These are phyloP conservation scores for Eulithis prunata DNA, from an alignment of 2,888 invertebrate genomes.

Conservation along the genomic window DNA sequence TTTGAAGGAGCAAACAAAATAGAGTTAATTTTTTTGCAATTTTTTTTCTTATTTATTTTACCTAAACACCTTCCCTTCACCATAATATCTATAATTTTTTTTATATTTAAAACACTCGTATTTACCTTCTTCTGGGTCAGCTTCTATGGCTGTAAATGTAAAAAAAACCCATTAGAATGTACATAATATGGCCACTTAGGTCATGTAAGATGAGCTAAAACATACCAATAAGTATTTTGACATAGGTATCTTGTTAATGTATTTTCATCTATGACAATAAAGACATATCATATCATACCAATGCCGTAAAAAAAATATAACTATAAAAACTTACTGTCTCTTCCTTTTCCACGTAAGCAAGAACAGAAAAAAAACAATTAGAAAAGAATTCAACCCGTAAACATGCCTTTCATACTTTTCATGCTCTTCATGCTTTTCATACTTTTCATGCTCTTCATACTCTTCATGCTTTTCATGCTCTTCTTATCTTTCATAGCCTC, in stretches of 20 bases:
- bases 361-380: constrained; percentile 14
- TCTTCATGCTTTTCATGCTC: constrained; percentile 50
- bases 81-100: no score
- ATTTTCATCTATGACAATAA: no score
- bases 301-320: neutral
- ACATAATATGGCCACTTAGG: neutral
- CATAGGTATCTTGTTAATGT: no score
- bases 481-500: constrained; percentile 24
- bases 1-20: no score
- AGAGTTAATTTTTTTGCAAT: no score
- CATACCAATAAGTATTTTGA: no score
- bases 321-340: constrained; percentile 18
- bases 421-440: constrained; percentile 52
- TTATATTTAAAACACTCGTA: no score
- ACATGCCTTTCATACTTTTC: constrained; percentile 52
- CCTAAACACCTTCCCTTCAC: no score
- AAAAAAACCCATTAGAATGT: constrained; percentile 17
- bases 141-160: constrained; percentile 49
- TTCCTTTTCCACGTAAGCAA: constrained; percentile 22
- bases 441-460: constrained; percentile 55
- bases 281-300: no score
- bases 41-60: no score
- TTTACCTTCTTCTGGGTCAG: constrained; percentile 42
- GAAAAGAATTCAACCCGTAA: neutral
- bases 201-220: no score